A percentile compares a stretch with the other conserved stretches of the same genome.
Conservation (phyloP, 2,113 vertebrate genomes). For the Channa maculata region DNA sequence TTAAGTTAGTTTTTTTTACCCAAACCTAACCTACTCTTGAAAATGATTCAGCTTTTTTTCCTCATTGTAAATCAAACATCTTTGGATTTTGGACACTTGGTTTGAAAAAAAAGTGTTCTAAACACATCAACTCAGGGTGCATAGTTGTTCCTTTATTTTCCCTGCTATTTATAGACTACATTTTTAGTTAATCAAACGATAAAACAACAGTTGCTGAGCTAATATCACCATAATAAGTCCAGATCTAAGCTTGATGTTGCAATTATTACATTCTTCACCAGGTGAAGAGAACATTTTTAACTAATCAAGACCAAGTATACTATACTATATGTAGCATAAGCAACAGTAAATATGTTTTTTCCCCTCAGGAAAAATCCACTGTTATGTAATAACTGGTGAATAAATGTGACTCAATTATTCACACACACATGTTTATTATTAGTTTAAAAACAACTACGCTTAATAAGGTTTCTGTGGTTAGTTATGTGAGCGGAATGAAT, state of each 20-base stretch:
- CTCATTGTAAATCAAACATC: too few relatives aligned
- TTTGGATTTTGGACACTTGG: too few relatives aligned
- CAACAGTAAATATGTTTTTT: neutral
- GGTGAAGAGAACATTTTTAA: slow-evolving; percentile 1
- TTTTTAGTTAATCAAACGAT: neutral
- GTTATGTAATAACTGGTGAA: neutral
- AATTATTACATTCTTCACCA: too few relatives aligned
- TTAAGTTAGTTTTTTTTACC: too few relatives aligned
- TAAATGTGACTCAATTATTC: neutral
- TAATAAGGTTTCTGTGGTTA: too few relatives aligned
- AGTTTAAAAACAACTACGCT: too few relatives aligned
- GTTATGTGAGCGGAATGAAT: neutral
- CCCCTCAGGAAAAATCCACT: neutral
- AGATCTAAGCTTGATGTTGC: neutral
- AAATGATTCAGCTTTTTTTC: neutral
- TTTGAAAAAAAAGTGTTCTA: too few relatives aligned
- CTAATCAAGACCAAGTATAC: neutral
- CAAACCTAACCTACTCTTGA: too few relatives aligned
- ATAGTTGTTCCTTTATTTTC: neutral
- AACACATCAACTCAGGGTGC: too few relatives aligned
- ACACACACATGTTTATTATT: neutral
- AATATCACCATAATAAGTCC: slow-evolving; percentile 17
- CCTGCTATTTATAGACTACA: neutral
- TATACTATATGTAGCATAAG: too few relatives aligned
- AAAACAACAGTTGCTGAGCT: slow-evolving; percentile 2